A percentile compares a stretch with the other conserved stretches of the same genome.
phyloP scores from a whole-genome alignment of 2,797 vertebrate genomes.

The Leontocebus nigricollis region DNA sequence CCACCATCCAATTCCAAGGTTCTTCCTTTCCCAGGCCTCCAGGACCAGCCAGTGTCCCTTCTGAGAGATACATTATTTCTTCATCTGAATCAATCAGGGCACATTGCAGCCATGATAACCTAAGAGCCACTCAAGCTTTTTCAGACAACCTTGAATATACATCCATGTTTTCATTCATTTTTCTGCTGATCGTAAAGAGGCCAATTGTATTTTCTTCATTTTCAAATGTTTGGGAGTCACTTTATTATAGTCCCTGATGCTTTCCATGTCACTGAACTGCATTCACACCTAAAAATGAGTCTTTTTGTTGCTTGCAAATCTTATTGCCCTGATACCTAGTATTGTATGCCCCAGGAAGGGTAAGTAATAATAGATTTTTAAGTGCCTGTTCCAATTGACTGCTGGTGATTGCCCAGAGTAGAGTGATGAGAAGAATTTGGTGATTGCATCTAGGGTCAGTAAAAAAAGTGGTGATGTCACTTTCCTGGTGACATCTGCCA shows the following conservation, averaged over 20 bases:
- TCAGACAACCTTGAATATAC: not conserved
- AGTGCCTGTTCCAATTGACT: not conserved
- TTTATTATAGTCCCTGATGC: not conserved
- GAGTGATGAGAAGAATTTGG: not conserved
- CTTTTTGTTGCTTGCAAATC: not conserved
- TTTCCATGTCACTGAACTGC: not conserved
- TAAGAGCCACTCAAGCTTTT: not conserved
- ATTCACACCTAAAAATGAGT: not conserved
- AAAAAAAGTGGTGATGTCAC: not conserved
- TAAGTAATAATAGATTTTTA: not conserved
- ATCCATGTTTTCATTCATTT: not conserved
- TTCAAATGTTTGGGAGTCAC: not conserved
- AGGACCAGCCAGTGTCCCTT: not conserved
- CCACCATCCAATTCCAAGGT: not conserved
- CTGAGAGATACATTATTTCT: not conserved
- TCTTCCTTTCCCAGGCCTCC: not conserved
- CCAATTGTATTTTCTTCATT: not conserved
- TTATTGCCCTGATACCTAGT: not conserved
- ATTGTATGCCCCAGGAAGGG: not conserved
- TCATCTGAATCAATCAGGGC: not conserved
- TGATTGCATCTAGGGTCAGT: not conserved
- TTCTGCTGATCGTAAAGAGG: not conserved
- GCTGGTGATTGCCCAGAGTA: not conserved
- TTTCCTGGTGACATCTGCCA: not conserved
- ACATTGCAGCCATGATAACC: not conserved